phyloP scores from a whole-genome alignment of 2,888 invertebrate species.

The Drosophila lacicola region DNA sequence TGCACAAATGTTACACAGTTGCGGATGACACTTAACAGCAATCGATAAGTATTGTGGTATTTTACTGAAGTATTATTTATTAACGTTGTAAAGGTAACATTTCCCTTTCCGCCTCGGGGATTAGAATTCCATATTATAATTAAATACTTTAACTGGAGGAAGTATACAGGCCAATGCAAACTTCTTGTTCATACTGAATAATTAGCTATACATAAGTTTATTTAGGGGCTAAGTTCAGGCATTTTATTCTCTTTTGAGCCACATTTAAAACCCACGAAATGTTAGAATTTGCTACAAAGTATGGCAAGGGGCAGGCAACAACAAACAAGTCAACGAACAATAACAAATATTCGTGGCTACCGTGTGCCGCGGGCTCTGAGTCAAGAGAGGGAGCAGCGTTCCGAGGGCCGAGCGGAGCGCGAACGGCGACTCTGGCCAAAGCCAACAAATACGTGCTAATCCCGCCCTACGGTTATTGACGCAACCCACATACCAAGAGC shows the following conservation, averaged over 20 bases:
- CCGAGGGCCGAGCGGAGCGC: background rate
- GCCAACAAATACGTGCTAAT: slow-evolving; percentile 62
- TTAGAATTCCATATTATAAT: too few species aligned
- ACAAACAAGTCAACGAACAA: slow-evolving; percentile 5
- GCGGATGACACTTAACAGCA: background rate
- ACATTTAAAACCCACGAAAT: slow-evolving; percentile 18
- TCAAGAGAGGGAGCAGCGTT: background rate
- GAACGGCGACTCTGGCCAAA: slow-evolving; percentile 11
- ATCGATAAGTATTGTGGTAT: background rate
- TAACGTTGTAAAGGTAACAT: too few species aligned
- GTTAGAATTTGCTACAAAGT: slow-evolving; percentile 27
- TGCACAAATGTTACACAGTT: background rate
- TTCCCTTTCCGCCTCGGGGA: too few species aligned
- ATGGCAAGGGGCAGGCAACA: background rate
- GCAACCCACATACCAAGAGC: slow-evolving; percentile 62
- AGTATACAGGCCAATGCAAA: background rate
- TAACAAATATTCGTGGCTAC: slow-evolving; percentile 31
- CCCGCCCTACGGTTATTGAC: slow-evolving; percentile 70
- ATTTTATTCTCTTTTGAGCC: background rate
- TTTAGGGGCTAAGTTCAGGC: background rate
- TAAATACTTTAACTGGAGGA: too few species aligned
- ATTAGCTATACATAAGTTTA: too few species aligned
- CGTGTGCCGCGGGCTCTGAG: slow-evolving; percentile 34
- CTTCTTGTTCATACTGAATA: background rate
- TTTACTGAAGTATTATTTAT: too few species aligned